Percentiles rank a stretch among this genome's conserved stretches.
phyloP scores from a whole-genome alignment of 2,888 invertebrate species.

The Hyalella azteca region DNA sequence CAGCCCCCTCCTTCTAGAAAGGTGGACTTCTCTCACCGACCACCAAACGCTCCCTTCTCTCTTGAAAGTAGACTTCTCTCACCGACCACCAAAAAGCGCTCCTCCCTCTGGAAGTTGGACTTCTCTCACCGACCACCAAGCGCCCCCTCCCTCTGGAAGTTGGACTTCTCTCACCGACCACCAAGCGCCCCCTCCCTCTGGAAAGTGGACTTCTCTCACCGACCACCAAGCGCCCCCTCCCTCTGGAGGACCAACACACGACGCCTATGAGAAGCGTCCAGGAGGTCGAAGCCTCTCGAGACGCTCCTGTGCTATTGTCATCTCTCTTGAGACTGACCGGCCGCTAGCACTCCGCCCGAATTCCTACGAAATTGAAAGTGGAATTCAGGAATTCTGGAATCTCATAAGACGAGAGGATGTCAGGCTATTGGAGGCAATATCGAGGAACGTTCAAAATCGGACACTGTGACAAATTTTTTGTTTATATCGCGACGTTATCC shows the following conservation, averaged over 20 bases:
- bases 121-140: too few relatives aligned
- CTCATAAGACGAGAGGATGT: conserved; percentile 22
- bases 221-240: background rate
- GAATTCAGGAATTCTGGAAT: conserved; percentile 33
- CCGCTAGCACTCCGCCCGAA: conserved; percentile 4
- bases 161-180: too few relatives aligned
- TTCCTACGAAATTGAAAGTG: conserved; percentile 35
- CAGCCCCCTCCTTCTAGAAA: too few relatives aligned
- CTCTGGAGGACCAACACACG: background rate
- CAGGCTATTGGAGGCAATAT: conserved; percentile 14
- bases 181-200: too few relatives aligned
- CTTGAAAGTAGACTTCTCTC: too few relatives aligned
- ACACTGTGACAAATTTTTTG: background rate
- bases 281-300: background rate
- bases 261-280: background rate
- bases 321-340: background rate
- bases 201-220: too few relatives aligned
- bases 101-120: too few relatives aligned
- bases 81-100: too few relatives aligned
- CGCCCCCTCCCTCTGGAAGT: too few relatives aligned
- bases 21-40: too few relatives aligned
- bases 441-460: background rate
- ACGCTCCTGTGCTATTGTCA: background rate
- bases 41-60: too few relatives aligned
- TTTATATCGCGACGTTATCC: too few relatives aligned